Evolutionary conservation across 2,888 invertebrate genomes (phyloP).

Genomic region (Pocota personata): DNA sequence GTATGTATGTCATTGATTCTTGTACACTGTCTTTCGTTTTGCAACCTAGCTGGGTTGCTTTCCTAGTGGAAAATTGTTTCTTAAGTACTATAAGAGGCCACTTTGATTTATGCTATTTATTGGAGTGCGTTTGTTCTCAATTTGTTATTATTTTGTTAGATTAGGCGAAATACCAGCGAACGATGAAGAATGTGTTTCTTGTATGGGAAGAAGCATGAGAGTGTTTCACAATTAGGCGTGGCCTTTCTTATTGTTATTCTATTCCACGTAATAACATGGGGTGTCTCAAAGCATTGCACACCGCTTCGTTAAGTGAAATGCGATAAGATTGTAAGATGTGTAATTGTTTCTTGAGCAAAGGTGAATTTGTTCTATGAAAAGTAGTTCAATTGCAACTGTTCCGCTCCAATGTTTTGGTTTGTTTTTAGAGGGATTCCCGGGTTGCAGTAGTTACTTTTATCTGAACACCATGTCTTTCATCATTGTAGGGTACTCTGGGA

Average conservation of each 20-base stretch:
- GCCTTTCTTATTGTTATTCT: background rate
- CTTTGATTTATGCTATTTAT: slow-evolving; percentile 24
- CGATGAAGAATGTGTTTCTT: slow-evolving; percentile 1
- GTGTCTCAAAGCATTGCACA: slow-evolving; percentile 15
- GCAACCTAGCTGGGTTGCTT: slow-evolving; percentile 14
- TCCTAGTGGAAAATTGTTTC: background rate
- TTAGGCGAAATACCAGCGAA: slow-evolving; percentile 9
- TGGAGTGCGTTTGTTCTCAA: slow-evolving; percentile 34
- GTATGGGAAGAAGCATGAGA: background rate
- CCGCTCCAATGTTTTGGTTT: background rate
- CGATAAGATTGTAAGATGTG: background rate
- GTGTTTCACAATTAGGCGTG: slow-evolving; percentile 12
- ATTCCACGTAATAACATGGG: background rate
- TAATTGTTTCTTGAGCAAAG: background rate
- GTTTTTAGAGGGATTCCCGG: background rate
- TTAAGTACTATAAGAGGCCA: slow-evolving; percentile 24
- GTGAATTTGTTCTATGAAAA: background rate
- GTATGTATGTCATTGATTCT: slow-evolving; percentile 16
- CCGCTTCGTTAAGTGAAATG: background rate
- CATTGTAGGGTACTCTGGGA: too few relatives aligned
- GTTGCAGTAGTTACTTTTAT: background rate
- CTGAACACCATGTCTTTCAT: too few relatives aligned
- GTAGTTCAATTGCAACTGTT: background rate
- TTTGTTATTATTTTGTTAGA: slow-evolving; percentile 26
- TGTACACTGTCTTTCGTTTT: slow-evolving; percentile 21